Evolutionary conservation across 2,113 vertebrate genomes (phyloP), one percentile per base, ranked within the genome.

Genomic region (Sporophila hypoxantha): DNA sequence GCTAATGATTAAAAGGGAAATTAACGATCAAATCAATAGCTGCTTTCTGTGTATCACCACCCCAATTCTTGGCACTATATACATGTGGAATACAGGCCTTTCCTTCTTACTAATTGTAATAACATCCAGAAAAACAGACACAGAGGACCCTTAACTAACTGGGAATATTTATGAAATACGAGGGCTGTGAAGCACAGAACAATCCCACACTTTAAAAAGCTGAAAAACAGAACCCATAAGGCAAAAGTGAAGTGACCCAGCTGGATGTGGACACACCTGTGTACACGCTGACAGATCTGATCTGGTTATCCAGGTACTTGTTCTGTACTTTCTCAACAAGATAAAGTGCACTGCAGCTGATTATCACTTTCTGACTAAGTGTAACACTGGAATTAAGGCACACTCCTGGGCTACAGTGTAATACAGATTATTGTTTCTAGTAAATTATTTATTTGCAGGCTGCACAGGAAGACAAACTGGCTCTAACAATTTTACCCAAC

Each of bases 1-100:
- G 71, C 62, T 86, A 92, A 86, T 62, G 77, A 84, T 88, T 88
- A 82, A 68, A 84, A 32, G 37, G 21, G 12, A 71, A 92, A 88
- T 69, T 81, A 85, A 79, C 57, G 34, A 37, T 75, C 50, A 81
- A 56, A 20, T 65, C 46, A 79, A 81, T 18, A 76, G 50, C 26
- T 76, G 55, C 25, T 56, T 70, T 74, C 65, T 32, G 37, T 34
- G 26, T 4, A 62, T 5, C 3, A 73, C 13, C 62, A 36, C 6
- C 32, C 34, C 29, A 69, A 50, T 59, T 79, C 60, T 57, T 64
- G 10, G 66, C 62, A 64, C 53, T 30, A 18, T 2, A 44, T 23
- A 39, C 17, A 18, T 2, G n/a, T 2, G 2, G 9, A 65, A 56
- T 3, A 39, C 29, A 67, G 23, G 36, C 30, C 34, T 56, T 59